These are phyloP conservation scores for Lycorma delicatula DNA, from an alignment of 1,140 invertebrate species.

Conservation along the genomic window DNA sequence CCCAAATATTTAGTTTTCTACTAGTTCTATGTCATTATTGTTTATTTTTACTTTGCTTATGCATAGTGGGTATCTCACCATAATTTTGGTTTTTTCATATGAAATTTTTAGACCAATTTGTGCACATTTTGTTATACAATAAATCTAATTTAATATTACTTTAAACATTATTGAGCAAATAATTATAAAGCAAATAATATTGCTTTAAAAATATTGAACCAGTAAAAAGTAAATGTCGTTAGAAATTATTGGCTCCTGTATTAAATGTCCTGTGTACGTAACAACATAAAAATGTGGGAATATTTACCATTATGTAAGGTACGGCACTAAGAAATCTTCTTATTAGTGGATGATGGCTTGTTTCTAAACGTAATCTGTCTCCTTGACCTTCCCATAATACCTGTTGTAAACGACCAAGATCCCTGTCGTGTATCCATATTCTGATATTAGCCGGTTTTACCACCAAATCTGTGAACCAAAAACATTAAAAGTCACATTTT, in stretches of 20 bases:
- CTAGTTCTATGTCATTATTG: too few relatives aligned
- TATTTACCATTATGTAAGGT: conserved; percentile 74
- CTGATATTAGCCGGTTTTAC: conserved; percentile 72
- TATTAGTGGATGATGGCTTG: conserved; percentile 69
- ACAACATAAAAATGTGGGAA: not conserved
- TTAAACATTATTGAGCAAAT: too few relatives aligned
- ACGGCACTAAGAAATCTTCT: conserved; percentile 74
- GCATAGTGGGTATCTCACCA: too few relatives aligned
- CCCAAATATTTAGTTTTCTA: too few relatives aligned
- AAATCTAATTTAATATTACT: too few relatives aligned
- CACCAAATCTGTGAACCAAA: conserved; percentile 19
- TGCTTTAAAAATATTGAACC: not conserved
- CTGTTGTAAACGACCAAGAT: conserved; percentile 69
- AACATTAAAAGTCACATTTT: not conserved
- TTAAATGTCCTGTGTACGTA: too few relatives aligned
- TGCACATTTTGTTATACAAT: too few relatives aligned
- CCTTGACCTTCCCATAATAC: conserved; percentile 84
- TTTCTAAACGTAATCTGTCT: conserved; percentile 65
- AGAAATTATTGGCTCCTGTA: too few relatives aligned
- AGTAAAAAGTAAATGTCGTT: not conserved
- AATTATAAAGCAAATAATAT: not conserved
- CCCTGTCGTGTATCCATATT: conserved; percentile 86
- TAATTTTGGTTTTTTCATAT: too few relatives aligned
- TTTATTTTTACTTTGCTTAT: too few relatives aligned
- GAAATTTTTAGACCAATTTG: too few relatives aligned